phyloP scores from a whole-genome alignment of 2,888 invertebrate species.

The Patella depressa region DNA sequence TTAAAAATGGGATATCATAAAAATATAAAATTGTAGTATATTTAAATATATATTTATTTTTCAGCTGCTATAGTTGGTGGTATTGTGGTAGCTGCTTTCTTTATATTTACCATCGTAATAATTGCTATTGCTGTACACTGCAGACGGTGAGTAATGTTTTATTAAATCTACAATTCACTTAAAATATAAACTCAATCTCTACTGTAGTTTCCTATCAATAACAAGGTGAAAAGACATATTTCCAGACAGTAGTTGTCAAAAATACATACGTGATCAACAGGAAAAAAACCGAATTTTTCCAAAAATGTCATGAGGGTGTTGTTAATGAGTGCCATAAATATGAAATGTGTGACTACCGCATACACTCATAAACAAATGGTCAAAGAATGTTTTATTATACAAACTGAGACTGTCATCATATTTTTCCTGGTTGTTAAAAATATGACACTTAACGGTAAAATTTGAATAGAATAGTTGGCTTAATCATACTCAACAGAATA shows the following conservation, averaged over 20 bases:
- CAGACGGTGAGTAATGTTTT: slow-evolving; percentile 44
- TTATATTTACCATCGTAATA: slow-evolving; percentile 56
- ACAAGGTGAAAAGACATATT: neutral
- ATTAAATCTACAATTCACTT: slow-evolving; percentile 9
- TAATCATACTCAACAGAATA: too few species aligned
- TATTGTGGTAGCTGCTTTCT: slow-evolving; percentile 54
- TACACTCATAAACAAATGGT: too few species aligned
- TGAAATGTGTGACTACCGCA: too few species aligned
- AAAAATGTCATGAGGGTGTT: slow-evolving; percentile 16
- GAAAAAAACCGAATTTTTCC: neutral
- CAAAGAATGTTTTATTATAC: too few species aligned
- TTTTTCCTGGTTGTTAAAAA: too few species aligned
- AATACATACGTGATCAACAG: neutral
- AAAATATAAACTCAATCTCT: neutral
- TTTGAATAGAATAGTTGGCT: too few species aligned
- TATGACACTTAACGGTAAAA: too few species aligned
- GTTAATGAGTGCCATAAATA: neutral
- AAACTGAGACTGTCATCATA: too few species aligned
- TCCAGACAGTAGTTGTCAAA: neutral
- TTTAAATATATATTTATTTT: slow-evolving; percentile 23
- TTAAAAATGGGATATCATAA: too few species aligned
- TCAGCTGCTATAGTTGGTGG: slow-evolving; percentile 58
- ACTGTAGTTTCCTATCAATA: neutral
- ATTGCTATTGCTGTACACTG: slow-evolving; percentile 60
- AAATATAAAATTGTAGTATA: too few species aligned